Base-by-base conservation (phyloP, 1,140 invertebrate genomes). In the Theocolax elegans region DNA sequence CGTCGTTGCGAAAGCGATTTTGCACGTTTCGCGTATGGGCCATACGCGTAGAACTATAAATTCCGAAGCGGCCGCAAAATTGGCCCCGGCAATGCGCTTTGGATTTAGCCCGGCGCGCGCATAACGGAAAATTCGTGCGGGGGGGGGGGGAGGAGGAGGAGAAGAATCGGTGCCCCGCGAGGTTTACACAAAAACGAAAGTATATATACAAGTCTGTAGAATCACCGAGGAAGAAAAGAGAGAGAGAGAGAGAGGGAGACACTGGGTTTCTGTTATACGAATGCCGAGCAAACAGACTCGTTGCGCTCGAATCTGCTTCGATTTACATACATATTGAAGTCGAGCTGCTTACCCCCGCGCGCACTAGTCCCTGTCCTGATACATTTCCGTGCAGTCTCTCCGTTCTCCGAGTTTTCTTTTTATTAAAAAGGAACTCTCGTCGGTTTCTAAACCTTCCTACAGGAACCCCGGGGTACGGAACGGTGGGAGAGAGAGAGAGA, bases 291-390 rank as follows among this genome's bases (percentile, higher is more conserved):
- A 76, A 64, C 76, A 74, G 75, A 74, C 77, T 69, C 68, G 74
- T 76, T 78, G 75, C 77, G 73, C 78, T 80, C 74, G 77, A 82
- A 84, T 84, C 80, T 82, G 79, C 80, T 83, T 80, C 78, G 79
- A 85, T 85, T 85, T 85, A 84, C 83, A 85, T 85, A 84, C 83
- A 85, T 85, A 85, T 85, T 85, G 83, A 83, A 84, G 80, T 72
- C 62, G 23, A 66, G 62, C 42, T 64, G 60, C 67, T 62, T 69
- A 69, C 58, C 17, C 23, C 23, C 53, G 29, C 51, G 27, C n/a
- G n/a, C n/a, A n/a, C n/a, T n/a, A n/a, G n/a, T n/a, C 15, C 12
- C 42, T 44, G 15, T 44, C 4, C 40, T 42, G 40, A 68, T 70
- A 63, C 44, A 56, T 63, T 53, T 59, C 31, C 7, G 29, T 38